Percentiles rank a stretch among this genome's conserved stretches.
Evolutionary conservation across 2,113 vertebrate genomes (phyloP).

Genomic region (Bolborhynchus lineola): DNA sequence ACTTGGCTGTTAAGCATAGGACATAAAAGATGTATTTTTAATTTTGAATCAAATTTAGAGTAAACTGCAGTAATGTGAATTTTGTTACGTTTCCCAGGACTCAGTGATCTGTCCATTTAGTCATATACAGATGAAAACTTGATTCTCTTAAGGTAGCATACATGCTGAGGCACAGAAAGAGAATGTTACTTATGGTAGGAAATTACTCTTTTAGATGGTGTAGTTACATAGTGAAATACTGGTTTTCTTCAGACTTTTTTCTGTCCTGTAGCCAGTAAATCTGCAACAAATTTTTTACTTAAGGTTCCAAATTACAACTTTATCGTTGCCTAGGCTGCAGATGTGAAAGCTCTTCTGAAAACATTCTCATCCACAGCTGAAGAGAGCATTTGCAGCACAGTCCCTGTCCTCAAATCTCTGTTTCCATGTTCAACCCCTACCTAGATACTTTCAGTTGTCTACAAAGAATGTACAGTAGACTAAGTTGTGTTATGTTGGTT

Average conservation of each 20-base stretch:
- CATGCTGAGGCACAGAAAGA: neutral
- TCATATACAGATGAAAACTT: neutral
- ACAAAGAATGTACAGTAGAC: neutral
- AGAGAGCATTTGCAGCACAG: neutral
- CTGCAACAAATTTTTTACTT: neutral
- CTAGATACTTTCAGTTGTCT: neutral
- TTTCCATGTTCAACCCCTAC: neutral
- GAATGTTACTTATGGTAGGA: neutral
- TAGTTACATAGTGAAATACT: neutral
- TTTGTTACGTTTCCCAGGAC: neutral
- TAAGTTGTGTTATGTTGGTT: neutral
- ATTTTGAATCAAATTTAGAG: neutral
- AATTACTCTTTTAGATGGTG: neutral
- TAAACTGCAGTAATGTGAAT: neutral
- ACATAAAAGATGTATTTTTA: neutral
- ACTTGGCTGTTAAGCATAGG: neutral
- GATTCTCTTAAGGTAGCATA: neutral
- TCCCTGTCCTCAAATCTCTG: neutral
- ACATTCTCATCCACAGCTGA: neutral
- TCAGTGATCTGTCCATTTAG: neutral
- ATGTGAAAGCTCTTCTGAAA: neutral
- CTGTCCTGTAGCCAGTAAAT: neutral
- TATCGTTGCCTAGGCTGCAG: neutral
- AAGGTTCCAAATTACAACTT: neutral
- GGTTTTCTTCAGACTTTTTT: neutral